These are phyloP conservation scores for Cartodere bifasciata DNA, from an alignment of 2,888 invertebrate species.

Conservation along the genomic window DNA sequence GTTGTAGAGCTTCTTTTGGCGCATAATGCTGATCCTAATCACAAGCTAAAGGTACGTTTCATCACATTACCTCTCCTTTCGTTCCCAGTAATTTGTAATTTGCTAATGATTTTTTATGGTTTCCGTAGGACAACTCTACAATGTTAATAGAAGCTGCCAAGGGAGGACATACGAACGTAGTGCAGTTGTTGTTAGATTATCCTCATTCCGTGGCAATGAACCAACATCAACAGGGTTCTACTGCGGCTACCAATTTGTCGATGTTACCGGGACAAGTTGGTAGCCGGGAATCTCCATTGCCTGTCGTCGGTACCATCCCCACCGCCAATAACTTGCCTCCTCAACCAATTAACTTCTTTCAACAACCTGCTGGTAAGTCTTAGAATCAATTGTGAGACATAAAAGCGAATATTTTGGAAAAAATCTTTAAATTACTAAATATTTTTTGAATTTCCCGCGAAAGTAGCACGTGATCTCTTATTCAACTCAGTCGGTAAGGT, in stretches of 20 bases:
- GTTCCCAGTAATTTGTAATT: not conserved
- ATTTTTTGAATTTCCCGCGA: too few relatives aligned
- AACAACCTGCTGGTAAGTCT: slow-evolving; percentile 27
- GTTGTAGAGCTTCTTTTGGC: slow-evolving; percentile 87
- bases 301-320: slow-evolving; percentile 23
- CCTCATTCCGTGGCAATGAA: slow-evolving; percentile 72
- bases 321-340: slow-evolving; percentile 27
- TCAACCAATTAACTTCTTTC: slow-evolving; percentile 32
- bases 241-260: slow-evolving; percentile 29
- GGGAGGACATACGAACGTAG: slow-evolving; percentile 93
- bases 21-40: slow-evolving; percentile 88
- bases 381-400: not conserved
- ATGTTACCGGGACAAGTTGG: slow-evolving; percentile 31
- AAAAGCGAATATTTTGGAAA: too few relatives aligned
- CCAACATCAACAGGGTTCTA: slow-evolving; percentile 30
- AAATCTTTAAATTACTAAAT: too few relatives aligned
- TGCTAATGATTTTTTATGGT: slow-evolving; percentile 2
- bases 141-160: slow-evolving; percentile 98
- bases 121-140: slow-evolving; percentile 77
- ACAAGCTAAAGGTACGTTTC: slow-evolving; percentile 69
- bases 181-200: slow-evolving; percentile 88
- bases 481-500: too few relatives aligned
- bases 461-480: too few relatives aligned
- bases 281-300: slow-evolving; percentile 29
- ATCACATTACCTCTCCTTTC: too few relatives aligned